Base-by-base conservation (phyloP, 2,797 vertebrate species). In the Manis javanica region DNA sequence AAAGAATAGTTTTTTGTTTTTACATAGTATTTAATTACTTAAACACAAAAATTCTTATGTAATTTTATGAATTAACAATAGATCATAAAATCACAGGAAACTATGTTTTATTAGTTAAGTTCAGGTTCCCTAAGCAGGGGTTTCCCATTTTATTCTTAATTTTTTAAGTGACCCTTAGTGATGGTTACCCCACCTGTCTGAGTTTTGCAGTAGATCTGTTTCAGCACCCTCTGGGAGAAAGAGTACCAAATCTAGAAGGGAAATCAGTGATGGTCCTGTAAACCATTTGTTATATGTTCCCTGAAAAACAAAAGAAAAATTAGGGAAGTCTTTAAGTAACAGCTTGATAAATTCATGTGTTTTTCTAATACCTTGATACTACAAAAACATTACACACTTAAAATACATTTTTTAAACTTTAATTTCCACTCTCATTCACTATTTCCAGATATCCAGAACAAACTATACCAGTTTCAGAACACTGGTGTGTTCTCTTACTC, bases 161-260 rank as follows among this genome's bases (percentile, higher is more conserved):
- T 86, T 95, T 64, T 79, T 77, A 72, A 26, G 21, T 66, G 79
- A 95, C 68, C 10, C 13, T 68, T 49, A 78, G 42, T 15, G 66
- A 26, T 11, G 13, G 86, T 88, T 77, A 96, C 53, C 98, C 98
- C 85, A 99, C 99, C 99, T 99, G 97, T 99, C 99, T 96, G 99
- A 99, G 55, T 98, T 98, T 85, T 99, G 98, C 19, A 99, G 98
- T 96, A 99, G 98, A 98, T 99, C 99, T 1, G 99, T 99, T 97
- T 99, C 98, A 39, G 99, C 98, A 34, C 99, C 99, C 97, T 99
- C 99, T 91, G 99, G 99, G 95, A 99, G 99, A 96, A 92, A 95
- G 46, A 99, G 97, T 23, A 98, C 99, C 92, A 99, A 98, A 78
- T 98, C 98, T 87, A 99, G 95, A 97, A 99, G 97, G 2, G 99